phyloP scores from a whole-genome alignment of 2,888 invertebrate genomes.

The Aporophyla lueneburgensis region DNA sequence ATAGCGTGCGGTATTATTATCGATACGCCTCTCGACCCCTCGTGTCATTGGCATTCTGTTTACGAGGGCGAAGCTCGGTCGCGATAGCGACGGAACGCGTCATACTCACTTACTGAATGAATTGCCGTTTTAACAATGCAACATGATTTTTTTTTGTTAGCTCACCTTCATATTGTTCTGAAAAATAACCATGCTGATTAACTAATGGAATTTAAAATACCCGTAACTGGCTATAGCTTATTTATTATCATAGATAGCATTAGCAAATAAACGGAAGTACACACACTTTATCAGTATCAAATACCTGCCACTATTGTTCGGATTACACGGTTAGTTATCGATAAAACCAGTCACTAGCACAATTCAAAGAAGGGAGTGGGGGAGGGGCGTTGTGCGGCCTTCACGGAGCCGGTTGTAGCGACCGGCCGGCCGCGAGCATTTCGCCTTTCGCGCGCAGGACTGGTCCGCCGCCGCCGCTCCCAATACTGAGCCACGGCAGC shows the following conservation, averaged over 20 bases:
- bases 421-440: conserved; percentile 85
- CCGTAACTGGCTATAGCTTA: conserved; percentile 13
- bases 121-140: conserved; percentile 62
- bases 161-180: conserved; percentile 55
- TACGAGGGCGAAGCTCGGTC: conserved; percentile 82
- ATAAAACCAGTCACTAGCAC: conserved; percentile 81
- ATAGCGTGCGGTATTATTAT: conserved; percentile 81
- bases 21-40: conserved; percentile 84
- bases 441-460: conserved; percentile 88
- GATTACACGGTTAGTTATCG: conserved; percentile 76
- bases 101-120: conserved; percentile 74
- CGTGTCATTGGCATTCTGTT: conserved; percentile 89
- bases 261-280: conserved; percentile 40
- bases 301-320: conserved; percentile 56
- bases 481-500: conserved; percentile 70
- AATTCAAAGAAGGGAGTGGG: conserved; percentile 77
- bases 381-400: conserved; percentile 86
- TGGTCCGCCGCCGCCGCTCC: conserved; percentile 86
- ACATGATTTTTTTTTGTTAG: conserved; percentile 48
- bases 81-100: conserved; percentile 81
- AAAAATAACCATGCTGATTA: conserved; percentile 34
- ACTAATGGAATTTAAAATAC: conserved; percentile 25
- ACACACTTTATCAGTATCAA: conserved; percentile 45
- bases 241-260: conserved; percentile 29
- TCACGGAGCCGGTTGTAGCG: conserved; percentile 89